These are phyloP conservation scores for Bos taurus DNA, from an alignment of 2,113 vertebrate genomes.

Conservation along the genomic window DNA sequence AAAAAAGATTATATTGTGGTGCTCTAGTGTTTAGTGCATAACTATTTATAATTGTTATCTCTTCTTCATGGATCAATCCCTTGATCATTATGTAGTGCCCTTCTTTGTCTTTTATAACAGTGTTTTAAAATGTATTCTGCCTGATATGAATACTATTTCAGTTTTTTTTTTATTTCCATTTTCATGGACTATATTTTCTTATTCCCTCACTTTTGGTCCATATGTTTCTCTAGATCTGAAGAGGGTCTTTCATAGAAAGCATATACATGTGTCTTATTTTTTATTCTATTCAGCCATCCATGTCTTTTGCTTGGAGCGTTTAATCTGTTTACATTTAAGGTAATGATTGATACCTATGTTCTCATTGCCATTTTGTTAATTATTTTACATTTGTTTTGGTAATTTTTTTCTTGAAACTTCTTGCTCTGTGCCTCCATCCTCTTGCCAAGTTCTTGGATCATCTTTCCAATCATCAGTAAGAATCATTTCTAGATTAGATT, in stretches of 20 bases:
- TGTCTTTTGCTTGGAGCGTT: neutral
- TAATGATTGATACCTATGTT: neutral
- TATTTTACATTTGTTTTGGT: neutral
- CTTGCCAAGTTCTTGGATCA: neutral
- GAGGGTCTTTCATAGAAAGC: neutral
- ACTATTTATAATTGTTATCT: neutral
- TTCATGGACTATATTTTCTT: neutral
- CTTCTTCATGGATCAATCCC: neutral
- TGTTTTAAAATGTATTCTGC: neutral
- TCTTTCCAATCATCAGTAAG: neutral
- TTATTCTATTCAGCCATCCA: neutral
- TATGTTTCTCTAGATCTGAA: neutral
- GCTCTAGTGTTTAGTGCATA: neutral
- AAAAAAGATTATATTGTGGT: neutral
- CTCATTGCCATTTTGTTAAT: neutral
- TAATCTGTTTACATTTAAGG: neutral
- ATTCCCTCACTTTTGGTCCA: neutral
- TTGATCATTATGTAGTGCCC: neutral
- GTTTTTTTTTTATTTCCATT: neutral
- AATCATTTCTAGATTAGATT: neutral
- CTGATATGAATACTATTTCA: neutral
- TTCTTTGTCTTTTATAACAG: neutral
- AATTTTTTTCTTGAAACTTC: neutral
- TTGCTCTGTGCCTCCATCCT: neutral
- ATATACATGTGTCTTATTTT: neutral